Evolutionary conservation across 2,113 vertebrate genomes (phyloP), one percentile per base, ranked within the genome.

Genomic region (Paracanthobrama guichenoti): DNA sequence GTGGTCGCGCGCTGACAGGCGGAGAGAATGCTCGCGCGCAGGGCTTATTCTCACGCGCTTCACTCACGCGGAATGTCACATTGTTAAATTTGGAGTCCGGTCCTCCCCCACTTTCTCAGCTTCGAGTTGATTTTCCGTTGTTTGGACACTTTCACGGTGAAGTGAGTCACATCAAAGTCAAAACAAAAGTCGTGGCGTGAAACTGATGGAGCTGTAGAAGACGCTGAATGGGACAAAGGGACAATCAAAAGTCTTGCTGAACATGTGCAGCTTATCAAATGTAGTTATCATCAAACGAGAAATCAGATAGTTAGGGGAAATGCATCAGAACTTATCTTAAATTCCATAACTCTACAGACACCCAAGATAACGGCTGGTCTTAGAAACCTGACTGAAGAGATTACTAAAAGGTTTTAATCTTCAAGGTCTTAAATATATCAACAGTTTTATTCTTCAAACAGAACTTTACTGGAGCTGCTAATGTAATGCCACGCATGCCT

Each of bases 1-100:
- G 48, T 72, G 53, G 67, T 31, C 77, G 84, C 84, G 91, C 93
- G 85, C 84, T 91, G 93, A 93, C 92, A 92, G 92, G 87, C 90
- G 90, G 92, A 88, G 89, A 88, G 89, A 89, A 86, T 82, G 72
- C 79, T 59, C 60, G 82, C 72, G 72, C 72, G 81, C 67, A 26
- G 20, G 79, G 55, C 82, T 39, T 24, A 84, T 87, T 87, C 82
- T 84, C 82, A 87, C 85, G 77, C 79, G 72, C 67, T 83, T 85
- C 86, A 83, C 80, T 85, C 79, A 79, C 74, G 80, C 86, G 67
- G 84, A 85, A 83, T 79, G 86, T 64, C 79, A 74, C 83, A 85
- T 84, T 85, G 79, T 85, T 79, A 76, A 69, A 55, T 42, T 13
- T 72, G 72, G 62, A 69, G 39, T 44, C 26, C 55, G 35, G 44